Base-by-base conservation (phyloP, 2,888 invertebrate genomes). In the Plebejus anna region DNA sequence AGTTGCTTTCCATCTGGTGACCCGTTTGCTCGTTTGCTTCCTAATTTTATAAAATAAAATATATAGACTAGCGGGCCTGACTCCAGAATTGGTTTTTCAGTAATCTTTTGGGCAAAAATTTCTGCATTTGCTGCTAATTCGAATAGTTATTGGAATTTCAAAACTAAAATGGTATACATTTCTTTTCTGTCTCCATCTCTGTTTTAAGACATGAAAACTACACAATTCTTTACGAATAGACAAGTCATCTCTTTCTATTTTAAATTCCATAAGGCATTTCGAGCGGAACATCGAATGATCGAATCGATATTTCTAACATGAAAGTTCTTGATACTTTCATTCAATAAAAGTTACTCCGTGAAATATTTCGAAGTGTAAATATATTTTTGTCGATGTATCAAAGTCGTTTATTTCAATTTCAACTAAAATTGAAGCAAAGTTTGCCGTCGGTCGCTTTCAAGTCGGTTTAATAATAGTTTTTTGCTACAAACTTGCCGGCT, bases 321-420 rank as follows among this genome's bases (percentile, higher is more conserved):
- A 66, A 66, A 32, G 66, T 66, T 66, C 66, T 32, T 36, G 16
- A 36, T 36, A 66, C 32, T 66, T 66, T 66, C 66, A 66, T 66
- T 66, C 32, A 36, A 66, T 66, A 66, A 66, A 36, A 66, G 66
- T 66, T 61, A 61, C 61, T 61, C 28, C 9, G 28, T 66, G 6
- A 66, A 66, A 66, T 66, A 5, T 36, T 66, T 66, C 13, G 13
- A 13, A 16, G 66, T 66, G 16, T 66, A 66, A 66, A 66, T 36
- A 66, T 66, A 66, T 36, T 66, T 66, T 36, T 36, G 32, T 36
- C 32, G 66, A 66, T 66, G 32, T 66, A 66, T 32, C 61, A 32
- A 32, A 66, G 61, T 66, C 61, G 61, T 66, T 66, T 66, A 66
- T 66, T 66, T 66, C 61, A 32, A 66, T 66, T 66, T 28, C 61